Percentiles rank a stretch among this genome's conserved stretches.
Evolutionary conservation across 2,113 vertebrate genomes (phyloP).

Genomic region (Eclectus roratus): DNA sequence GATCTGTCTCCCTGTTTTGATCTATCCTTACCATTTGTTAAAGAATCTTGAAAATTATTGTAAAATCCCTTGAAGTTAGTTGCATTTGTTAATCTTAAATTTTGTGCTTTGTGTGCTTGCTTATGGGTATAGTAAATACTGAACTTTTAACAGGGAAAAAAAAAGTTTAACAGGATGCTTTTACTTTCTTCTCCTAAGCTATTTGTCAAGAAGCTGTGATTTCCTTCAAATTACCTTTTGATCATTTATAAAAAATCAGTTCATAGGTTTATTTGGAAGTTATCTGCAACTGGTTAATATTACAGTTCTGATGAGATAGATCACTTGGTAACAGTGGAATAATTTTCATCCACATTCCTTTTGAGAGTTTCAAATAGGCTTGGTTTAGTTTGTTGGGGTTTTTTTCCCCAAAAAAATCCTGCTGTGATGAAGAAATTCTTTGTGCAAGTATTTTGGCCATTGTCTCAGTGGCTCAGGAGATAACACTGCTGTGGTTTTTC

Average conservation of each 20-base stretch:
- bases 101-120: not conserved
- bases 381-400: not conserved
- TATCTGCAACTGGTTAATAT: not conserved
- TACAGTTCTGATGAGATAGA: not conserved
- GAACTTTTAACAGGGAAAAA: not conserved
- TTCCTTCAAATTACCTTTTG: not conserved
- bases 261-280: not conserved
- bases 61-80: not conserved
- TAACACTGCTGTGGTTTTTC: not conserved
- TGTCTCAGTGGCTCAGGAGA: not conserved
- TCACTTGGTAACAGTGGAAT: not conserved
- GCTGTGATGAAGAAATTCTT: not conserved
- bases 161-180: not conserved
- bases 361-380: not conserved
- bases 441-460: not conserved
- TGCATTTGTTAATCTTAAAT: not conserved
- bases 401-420: rapidly evolving
- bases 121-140: not conserved
- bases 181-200: not conserved
- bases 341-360: not conserved
- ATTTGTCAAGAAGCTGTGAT: not conserved
- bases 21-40: not conserved
- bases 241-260: not conserved
- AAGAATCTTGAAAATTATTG: not conserved
- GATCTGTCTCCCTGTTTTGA: not conserved